Percentiles rank a stretch among this genome's conserved stretches.
These are phyloP conservation scores for Salvator merianae DNA, from an alignment of 2,113 vertebrate genomes.

Conservation along the genomic window DNA sequence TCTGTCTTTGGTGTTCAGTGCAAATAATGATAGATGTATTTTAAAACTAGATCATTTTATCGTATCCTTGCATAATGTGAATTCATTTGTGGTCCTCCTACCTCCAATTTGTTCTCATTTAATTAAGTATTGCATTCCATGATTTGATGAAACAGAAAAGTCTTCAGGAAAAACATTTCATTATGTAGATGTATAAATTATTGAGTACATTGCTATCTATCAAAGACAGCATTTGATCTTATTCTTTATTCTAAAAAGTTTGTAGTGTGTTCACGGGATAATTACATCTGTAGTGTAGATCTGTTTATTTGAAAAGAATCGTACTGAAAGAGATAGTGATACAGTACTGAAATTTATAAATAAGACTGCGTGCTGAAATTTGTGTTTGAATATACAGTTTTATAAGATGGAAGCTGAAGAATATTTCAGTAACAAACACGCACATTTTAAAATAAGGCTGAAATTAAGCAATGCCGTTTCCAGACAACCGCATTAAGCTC, in stretches of 20 bases:
- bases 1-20: constrained; percentile 55
- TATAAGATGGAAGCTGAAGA: background rate
- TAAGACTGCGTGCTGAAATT: background rate
- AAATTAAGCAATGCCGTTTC: background rate
- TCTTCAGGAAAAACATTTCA: constrained; percentile 38
- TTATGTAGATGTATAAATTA: constrained; percentile 56
- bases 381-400: background rate
- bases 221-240: constrained; percentile 56
- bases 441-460: background rate
- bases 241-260: constrained; percentile 26
- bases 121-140: constrained; percentile 38
- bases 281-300: constrained; percentile 8
- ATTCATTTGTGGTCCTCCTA: constrained; percentile 48
- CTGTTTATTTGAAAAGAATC: background rate
- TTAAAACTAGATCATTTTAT: constrained; percentile 61
- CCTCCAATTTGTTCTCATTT: constrained; percentile 57
- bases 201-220: constrained; percentile 45
- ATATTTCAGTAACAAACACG: background rate
- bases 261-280: background rate
- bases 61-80: constrained; percentile 36
- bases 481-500: background rate
- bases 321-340: background rate
- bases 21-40: constrained; percentile 53
- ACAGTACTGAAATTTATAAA: background rate
- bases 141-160: constrained; percentile 22